Evolutionary conservation across 2,113 vertebrate genomes (phyloP).

Genomic region (Balaenoptera acutorostrata): DNA sequence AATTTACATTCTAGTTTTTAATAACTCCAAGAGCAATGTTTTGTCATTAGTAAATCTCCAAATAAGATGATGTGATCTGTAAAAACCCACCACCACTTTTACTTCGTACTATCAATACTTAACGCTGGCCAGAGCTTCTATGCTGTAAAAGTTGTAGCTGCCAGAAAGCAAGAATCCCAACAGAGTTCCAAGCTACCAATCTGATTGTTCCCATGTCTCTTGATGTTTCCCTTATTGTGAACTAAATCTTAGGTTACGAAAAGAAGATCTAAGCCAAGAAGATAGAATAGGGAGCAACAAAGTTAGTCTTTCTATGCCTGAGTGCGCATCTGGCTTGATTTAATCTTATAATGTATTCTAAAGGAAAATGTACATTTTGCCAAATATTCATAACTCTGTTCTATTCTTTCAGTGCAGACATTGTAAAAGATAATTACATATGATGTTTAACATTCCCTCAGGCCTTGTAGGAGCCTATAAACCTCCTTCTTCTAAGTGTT

Average conservation of each 20-base stretch:
- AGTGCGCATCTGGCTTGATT: neutral
- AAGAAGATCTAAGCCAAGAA: neutral
- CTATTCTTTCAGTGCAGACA: neutral
- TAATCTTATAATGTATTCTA: neutral
- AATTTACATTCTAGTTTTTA: neutral
- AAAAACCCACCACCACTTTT: neutral
- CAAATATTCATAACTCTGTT: neutral
- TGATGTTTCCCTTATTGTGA: neutral
- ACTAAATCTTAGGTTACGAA: neutral
- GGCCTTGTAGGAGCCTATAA: neutral
- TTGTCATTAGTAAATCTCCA: neutral
- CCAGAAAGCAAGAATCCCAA: neutral
- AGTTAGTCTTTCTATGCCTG: neutral
- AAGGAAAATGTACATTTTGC: neutral
- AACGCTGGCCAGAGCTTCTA: neutral
- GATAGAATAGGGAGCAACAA: neutral
- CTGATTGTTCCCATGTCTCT: neutral
- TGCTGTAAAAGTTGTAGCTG: neutral
- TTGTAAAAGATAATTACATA: neutral
- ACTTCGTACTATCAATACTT: neutral
- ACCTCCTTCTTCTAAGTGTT: neutral
- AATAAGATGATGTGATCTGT: neutral
- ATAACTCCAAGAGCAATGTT: neutral
- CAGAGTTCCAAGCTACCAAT: neutral
- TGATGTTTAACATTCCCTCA: neutral